Percentiles rank a stretch among this genome's conserved stretches.
phyloP scores from a whole-genome alignment of 1,140 invertebrate genomes.

The Sycophaga agraensis region DNA sequence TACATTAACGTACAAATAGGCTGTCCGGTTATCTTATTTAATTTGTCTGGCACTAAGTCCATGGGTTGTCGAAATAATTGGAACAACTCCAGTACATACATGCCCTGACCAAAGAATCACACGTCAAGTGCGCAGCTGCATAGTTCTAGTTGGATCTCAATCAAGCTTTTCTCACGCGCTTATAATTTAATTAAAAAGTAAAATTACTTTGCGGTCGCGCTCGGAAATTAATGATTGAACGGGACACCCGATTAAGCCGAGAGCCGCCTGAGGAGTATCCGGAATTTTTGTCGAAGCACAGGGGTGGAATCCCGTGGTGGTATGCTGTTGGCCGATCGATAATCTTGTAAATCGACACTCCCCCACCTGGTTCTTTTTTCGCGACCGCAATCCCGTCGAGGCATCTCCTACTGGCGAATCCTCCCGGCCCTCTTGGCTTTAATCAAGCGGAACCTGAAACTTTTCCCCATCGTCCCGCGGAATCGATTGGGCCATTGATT shows the following conservation, averaged over 20 bases:
- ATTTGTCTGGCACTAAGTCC: too few relatives aligned
- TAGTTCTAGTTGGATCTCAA: too few relatives aligned
- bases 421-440: not conserved
- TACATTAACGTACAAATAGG: too few relatives aligned
- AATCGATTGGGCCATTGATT: too few relatives aligned
- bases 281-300: not conserved
- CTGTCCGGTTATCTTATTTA: too few relatives aligned
- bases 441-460: not conserved
- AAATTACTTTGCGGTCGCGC: conserved; percentile 16
- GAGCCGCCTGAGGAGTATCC: too few relatives aligned
- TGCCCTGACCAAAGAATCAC: too few relatives aligned
- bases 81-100: too few relatives aligned
- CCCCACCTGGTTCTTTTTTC: conserved; percentile 3
- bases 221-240: conserved; percentile 29
- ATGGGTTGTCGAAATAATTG: too few relatives aligned
- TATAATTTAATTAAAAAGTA: conserved; percentile 24
- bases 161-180: too few relatives aligned
- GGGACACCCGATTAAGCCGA: conserved; percentile 17
- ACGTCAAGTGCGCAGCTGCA: too few relatives aligned
- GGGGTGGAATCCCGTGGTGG: not conserved
- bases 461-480: not conserved
- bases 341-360: conserved; percentile 18
- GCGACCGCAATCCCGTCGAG: not conserved
- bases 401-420: not conserved
- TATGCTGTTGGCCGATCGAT: too few relatives aligned